These are phyloP conservation scores for Andrena chrysosceles DNA, from an alignment of 2,888 invertebrate species.

Conservation along the genomic window DNA sequence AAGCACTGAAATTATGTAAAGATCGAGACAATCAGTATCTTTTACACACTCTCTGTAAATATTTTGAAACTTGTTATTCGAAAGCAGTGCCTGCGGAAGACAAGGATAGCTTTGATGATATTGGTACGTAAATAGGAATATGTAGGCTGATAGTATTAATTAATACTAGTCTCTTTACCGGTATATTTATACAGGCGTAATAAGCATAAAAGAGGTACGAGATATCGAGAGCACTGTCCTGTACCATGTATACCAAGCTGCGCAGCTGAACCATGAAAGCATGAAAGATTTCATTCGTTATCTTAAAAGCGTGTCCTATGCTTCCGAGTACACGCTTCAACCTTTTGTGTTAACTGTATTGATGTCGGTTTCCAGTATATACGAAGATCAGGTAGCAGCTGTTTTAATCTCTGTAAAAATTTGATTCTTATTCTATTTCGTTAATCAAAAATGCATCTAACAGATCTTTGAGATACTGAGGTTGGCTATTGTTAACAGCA, in stretches of 20 bases:
- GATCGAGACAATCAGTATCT: slow-evolving; percentile 84
- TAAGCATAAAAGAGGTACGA: slow-evolving; percentile 85
- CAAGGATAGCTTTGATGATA: slow-evolving; percentile 71
- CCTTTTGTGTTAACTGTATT: slow-evolving; percentile 88
- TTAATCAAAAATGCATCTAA: not conserved
- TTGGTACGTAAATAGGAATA: slow-evolving; percentile 67
- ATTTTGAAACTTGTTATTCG: slow-evolving; percentile 85
- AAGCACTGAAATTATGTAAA: slow-evolving; percentile 87
- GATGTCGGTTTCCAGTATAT: slow-evolving; percentile 86
- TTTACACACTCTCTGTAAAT: slow-evolving; percentile 85
- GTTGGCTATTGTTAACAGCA: slow-evolving; percentile 79
- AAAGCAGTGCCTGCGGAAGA: slow-evolving; percentile 51
- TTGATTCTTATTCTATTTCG: not conserved
- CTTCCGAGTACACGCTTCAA: slow-evolving; percentile 88
- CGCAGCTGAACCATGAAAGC: slow-evolving; percentile 83
- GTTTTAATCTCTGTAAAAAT: not conserved
- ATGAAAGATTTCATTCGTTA: slow-evolving; percentile 85
- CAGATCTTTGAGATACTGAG: slow-evolving; percentile 83
- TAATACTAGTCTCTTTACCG: not conserved
- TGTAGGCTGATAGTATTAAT: not conserved
- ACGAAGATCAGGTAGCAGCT: slow-evolving; percentile 83
- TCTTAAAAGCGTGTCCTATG: slow-evolving; percentile 85
- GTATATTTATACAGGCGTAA: slow-evolving; percentile 47
- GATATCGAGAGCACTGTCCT: slow-evolving; percentile 88
- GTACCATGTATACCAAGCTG: slow-evolving; percentile 86